Conservation (phyloP, 1,140 invertebrate genomes). For the Diplogasteroides magnus region DNA sequence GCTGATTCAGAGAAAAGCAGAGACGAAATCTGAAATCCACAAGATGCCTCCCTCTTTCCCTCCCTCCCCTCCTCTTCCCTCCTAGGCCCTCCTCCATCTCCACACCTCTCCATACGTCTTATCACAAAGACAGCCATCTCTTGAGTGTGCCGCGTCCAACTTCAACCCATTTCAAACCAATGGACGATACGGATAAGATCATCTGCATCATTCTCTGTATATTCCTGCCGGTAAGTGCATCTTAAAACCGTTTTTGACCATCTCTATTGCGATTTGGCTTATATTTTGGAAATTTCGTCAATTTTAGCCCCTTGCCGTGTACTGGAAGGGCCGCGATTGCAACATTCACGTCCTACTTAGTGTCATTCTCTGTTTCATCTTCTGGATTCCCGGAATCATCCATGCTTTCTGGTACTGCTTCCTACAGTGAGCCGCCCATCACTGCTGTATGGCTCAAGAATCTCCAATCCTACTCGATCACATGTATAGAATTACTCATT, state of each 20-base stretch:
- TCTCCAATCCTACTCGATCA: too few species aligned
- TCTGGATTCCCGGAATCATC: not conserved
- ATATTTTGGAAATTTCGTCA: not conserved
- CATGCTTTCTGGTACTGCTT: not conserved
- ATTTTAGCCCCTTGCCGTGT: not conserved
- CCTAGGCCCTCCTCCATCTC: too few species aligned
- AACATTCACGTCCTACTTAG: not conserved
- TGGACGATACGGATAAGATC: not conserved
- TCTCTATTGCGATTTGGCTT: not conserved
- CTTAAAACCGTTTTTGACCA: not conserved
- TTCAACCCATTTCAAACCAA: not conserved
- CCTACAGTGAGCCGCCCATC: not conserved
- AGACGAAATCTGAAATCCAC: not conserved
- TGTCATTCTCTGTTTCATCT: not conserved
- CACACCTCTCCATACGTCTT: too few species aligned
- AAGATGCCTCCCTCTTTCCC: not conserved
- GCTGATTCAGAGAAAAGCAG: too few species aligned
- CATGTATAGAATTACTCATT: too few species aligned
- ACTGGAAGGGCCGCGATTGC: not conserved
- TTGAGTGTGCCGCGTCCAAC: not conserved
- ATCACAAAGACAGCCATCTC: not conserved
- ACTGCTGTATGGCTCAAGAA: too few species aligned
- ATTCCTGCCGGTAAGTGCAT: not conserved
- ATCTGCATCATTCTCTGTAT: not conserved
- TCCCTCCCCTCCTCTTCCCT: not conserved